Evolutionary conservation across 2,113 vertebrate species (phyloP), one percentile per base, ranked within the genome.

Genomic region (Salvelinus fontinalis): DNA sequence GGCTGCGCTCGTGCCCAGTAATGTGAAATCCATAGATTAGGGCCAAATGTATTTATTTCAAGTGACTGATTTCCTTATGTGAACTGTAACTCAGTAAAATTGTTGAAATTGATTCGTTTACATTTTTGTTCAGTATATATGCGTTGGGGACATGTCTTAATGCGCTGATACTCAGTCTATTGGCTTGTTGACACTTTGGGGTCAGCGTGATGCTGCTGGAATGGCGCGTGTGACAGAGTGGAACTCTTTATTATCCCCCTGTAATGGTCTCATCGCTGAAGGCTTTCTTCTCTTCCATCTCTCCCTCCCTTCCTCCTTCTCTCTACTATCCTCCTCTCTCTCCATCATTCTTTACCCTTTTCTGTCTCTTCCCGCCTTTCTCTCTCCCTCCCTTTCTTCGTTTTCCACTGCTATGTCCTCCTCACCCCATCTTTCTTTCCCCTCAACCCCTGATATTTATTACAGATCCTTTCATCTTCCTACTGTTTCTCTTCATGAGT

Each of bases 141-240:
- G 68, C 18, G 65, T 57, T 69, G 62, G 82, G 76, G 72, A 81
- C 83, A 81, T 72, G 89, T 29, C 11, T 72, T 91, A 93, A 92
- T 89, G 88, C 85, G 78, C 84, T 85, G 88, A 86, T 90, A 82
- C 87, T 89, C 77, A 88, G 85, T 91, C 90, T 89, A 90, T 92
- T 91, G 90, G 90, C 89, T 92, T 93, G 90, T 91, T 93, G 92
- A 93, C 92, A 93, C 88, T 93, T 93, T 93, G 92, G 89, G 92
- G 92, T 93, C 92, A 92, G 88, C 87, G 81, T 85, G 83, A 87
- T 86, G 87, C 87, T 81, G 84, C 85, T 86, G 91, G 91, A 90
- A 91, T 89, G 91, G 88, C 87, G 88, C 84, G 79, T 88, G 90
- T 93, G 92, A 90, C 92, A 91, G 92, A 80, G 88, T 92, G 89